A percentile compares a stretch with the other conserved stretches of the same genome.
Evolutionary conservation across 1,140 invertebrate genomes (phyloP).

Genomic region (Drosophila repletoides): DNA sequence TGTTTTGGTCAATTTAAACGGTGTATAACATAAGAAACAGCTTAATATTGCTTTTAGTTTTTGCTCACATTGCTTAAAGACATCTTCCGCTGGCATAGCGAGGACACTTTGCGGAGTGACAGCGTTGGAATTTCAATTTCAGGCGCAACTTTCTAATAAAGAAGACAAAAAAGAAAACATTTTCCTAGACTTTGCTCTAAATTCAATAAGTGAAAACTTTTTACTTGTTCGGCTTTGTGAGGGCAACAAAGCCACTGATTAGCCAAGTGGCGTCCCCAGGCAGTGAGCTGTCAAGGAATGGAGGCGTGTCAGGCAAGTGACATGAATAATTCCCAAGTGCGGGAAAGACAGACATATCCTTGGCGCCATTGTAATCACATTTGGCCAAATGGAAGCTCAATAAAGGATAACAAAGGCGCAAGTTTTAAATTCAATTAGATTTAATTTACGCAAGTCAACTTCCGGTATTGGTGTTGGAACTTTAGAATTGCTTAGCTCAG

Average conservation of each 20-base stretch:
- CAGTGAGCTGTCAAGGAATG: not conserved
- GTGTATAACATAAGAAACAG: not conserved
- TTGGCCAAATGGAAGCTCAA: slow-evolving; percentile 36
- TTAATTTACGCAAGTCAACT: slow-evolving; percentile 33
- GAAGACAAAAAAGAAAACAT: slow-evolving; percentile 29
- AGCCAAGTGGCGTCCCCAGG: slow-evolving; percentile 13
- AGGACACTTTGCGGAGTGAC: not conserved
- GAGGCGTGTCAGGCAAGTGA: slow-evolving; percentile 27
- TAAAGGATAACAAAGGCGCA: slow-evolving; percentile 31
- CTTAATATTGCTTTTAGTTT: slow-evolving; percentile 15
- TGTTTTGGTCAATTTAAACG: slow-evolving; percentile 1
- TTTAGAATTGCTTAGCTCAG: slow-evolving; percentile 6
- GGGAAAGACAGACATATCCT: not conserved
- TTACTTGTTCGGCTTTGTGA: slow-evolving; percentile 1
- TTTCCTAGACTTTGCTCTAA: slow-evolving; percentile 30
- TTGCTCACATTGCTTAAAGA: slow-evolving; percentile 4
- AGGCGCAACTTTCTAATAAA: slow-evolving; percentile 23
- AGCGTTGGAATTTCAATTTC: slow-evolving; percentile 40
- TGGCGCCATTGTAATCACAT: slow-evolving; percentile 34
- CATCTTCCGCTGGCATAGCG: not conserved
- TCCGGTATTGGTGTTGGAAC: not conserved
- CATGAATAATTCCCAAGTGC: slow-evolving; percentile 41
- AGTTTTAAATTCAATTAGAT: slow-evolving; percentile 45
- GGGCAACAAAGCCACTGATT: slow-evolving; percentile 37
- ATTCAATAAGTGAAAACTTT: slow-evolving; percentile 48